phyloP scores from a whole-genome alignment of 2,888 invertebrate species.

The Aphrophora alni region DNA sequence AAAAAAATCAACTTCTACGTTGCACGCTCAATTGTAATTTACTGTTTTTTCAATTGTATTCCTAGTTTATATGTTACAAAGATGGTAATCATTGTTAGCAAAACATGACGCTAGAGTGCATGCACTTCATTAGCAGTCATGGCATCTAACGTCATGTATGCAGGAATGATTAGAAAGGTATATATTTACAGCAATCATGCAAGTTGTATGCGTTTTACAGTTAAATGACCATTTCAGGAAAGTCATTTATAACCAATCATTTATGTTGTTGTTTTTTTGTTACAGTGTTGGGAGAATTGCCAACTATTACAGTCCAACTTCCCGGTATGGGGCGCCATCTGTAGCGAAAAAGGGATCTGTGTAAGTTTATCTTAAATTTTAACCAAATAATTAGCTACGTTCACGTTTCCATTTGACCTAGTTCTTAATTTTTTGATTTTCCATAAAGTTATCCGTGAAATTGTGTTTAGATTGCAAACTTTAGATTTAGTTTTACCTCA shows the following conservation, averaged over 20 bases:
- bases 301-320: constrained; percentile 75
- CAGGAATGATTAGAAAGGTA: too few relatives aligned
- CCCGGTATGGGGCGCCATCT: constrained; percentile 74
- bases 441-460: too few relatives aligned
- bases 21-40: not conserved
- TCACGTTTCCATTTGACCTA: too few relatives aligned
- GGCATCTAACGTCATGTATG: not conserved
- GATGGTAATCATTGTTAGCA: not conserved
- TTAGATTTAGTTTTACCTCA: too few relatives aligned
- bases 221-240: not conserved
- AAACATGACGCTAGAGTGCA: too few relatives aligned
- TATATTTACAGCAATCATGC: not conserved
- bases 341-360: constrained; percentile 73
- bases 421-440: too few relatives aligned
- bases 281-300: constrained; percentile 79
- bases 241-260: too few relatives aligned
- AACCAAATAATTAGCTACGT: too few relatives aligned
- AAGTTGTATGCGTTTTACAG: not conserved
- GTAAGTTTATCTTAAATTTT: too few relatives aligned
- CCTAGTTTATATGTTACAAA: not conserved
- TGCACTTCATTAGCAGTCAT: not conserved
- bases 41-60: not conserved
- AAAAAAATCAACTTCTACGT: not conserved
- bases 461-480: too few relatives aligned
- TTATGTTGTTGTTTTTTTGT: constrained; percentile 57